A percentile compares a stretch with the other conserved stretches of the same genome.
phyloP scores from a whole-genome alignment of 2,113 vertebrate genomes.

The Argyrosomus japonicus region DNA sequence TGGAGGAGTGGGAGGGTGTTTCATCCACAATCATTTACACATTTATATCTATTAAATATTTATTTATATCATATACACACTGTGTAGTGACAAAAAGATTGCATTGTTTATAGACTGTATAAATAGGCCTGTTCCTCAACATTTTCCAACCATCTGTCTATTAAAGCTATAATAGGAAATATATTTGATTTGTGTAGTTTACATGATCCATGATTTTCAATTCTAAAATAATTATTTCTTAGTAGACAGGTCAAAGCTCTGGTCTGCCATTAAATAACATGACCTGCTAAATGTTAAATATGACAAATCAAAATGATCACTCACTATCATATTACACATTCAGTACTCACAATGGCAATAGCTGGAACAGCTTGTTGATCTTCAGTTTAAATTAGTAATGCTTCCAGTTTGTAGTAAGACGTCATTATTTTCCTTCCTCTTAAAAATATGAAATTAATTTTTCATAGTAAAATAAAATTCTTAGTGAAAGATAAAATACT shows the following conservation, averaged over 20 bases:
- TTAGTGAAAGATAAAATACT: not conserved
- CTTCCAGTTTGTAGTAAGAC: not conserved
- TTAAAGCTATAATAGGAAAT: not conserved
- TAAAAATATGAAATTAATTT: not conserved
- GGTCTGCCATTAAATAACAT: not conserved
- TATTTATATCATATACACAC: not conserved
- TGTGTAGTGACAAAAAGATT: not conserved
- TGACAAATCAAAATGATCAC: not conserved
- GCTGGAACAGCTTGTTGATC: not conserved
- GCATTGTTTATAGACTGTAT: not conserved
- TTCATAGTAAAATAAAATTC: not conserved
- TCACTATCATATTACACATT: not conserved
- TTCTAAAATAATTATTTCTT: not conserved
- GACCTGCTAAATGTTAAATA: not conserved
- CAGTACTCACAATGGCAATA: not conserved
- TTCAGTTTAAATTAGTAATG: not conserved
- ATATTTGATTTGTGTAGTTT: not conserved
- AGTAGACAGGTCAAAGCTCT: not conserved
- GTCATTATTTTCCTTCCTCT: not conserved
- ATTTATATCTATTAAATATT: too few relatives aligned
- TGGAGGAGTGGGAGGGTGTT: not conserved
- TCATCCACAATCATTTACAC: too few relatives aligned
- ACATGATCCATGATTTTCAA: not conserved
- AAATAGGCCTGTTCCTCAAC: not conserved
- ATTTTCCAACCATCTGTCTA: not conserved